Evolutionary conservation across 2,888 invertebrate species (phyloP), one percentile per base, ranked within the genome.

Genomic region (Malachius bipustulatus): DNA sequence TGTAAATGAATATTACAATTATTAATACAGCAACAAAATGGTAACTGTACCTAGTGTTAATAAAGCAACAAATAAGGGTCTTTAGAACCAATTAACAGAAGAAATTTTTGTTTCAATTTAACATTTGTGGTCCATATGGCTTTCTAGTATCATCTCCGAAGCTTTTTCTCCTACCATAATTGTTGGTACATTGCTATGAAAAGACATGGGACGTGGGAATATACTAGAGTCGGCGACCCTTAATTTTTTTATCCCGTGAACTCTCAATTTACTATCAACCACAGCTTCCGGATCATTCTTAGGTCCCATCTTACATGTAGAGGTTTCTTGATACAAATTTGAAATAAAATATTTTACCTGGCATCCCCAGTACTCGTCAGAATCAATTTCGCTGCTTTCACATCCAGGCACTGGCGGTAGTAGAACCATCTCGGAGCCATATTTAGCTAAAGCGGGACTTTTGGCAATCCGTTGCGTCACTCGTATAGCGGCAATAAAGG

Each of bases 121-220:
- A n/a, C n/a, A n/a, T n/a, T n/a, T n/a, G n/a, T n/a, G n/a, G n/a
- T n/a, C n/a, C n/a, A n/a, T n/a, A n/a, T n/a, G n/a, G 33, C 62
- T 59, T 24, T 54, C 51, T 44, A 67, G 71, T 34, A 79, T 70
- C 56, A 76, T 63, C 52, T 75, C 77, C 0, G 78, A 69, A 2
- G 70, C 78, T 47, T 78, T 81, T 58, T 82, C 82, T 0, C 74
- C 81, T 16, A 80, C 71, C 79, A 80, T 79, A 26, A 78, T 71
- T 1, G 75, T 72, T 3, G 75, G 73, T 1, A 75, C 77, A 35
- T 73, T 72, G 0, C 77, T 77, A 55, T 80, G 78, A 1, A 74
- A 71, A 4, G 73, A 73, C 28, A 75, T 67, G 4, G 77, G 68
- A 33, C 66, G 62, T 1, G 81, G 80, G 54, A 81, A 76, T 12